A percentile compares a stretch with the other conserved stretches of the same genome.
Evolutionary conservation across 2,888 invertebrate genomes (phyloP).

Genomic region (Himalopsyche kuldschensis): DNA sequence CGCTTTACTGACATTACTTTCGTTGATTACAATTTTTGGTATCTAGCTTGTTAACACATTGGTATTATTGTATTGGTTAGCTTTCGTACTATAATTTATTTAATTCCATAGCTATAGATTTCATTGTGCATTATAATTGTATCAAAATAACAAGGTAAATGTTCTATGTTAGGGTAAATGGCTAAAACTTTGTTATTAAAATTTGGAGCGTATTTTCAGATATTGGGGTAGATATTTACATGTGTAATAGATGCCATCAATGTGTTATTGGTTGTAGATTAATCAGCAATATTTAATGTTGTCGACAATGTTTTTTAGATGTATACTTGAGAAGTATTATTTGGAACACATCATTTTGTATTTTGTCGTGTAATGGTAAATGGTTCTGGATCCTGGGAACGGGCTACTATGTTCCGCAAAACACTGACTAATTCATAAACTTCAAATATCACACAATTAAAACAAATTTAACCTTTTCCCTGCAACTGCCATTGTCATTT

Average conservation of each 20-base stretch:
- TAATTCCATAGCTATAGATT: not conserved
- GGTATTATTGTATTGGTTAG: not conserved
- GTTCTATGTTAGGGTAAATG: not conserved
- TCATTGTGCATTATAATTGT: not conserved
- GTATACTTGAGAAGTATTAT: not conserved
- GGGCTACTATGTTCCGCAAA: too few species aligned
- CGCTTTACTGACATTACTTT: too few species aligned
- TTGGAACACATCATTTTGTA: too few species aligned
- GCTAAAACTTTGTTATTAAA: not conserved
- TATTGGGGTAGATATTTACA: conserved; percentile 6
- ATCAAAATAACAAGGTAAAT: not conserved
- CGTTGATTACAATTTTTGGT: too few species aligned
- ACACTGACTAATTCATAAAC: too few species aligned
- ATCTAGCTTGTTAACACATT: not conserved
- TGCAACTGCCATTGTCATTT: too few species aligned
- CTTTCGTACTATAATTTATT: not conserved
- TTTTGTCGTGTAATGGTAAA: too few species aligned
- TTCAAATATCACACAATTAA: too few species aligned
- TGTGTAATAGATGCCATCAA: conserved; percentile 38
- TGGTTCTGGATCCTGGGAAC: too few species aligned
- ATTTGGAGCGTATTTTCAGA: conserved; percentile 15
- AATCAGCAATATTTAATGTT: not conserved
- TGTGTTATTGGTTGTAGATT: not conserved
- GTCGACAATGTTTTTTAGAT: not conserved
- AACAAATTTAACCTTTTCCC: too few species aligned